A percentile compares a stretch with the other conserved stretches of the same genome.
Conservation (phyloP, 2,113 vertebrate species). For the Mormyrus iriodes region DNA sequence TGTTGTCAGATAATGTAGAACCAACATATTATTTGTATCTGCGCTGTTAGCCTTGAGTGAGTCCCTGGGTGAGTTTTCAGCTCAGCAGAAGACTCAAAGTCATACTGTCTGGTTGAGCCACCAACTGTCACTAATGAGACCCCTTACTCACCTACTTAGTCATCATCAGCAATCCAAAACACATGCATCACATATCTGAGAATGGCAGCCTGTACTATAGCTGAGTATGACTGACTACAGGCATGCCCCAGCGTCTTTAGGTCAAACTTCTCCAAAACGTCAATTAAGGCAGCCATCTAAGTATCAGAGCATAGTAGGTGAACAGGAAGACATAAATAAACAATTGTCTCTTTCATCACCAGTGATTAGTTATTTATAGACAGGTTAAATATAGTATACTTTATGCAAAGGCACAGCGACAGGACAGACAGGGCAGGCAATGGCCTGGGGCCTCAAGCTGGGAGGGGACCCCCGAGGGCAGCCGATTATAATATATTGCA, state of each 20-base stretch:
- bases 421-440: not conserved
- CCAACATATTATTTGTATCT: not conserved
- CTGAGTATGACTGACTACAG: not conserved
- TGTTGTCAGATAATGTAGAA: not conserved
- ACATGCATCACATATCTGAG: not conserved
- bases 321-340: not conserved
- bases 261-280: not conserved
- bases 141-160: not conserved
- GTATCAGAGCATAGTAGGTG: not conserved
- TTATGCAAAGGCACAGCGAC: not conserved
- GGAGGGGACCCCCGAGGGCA: too few relatives aligned
- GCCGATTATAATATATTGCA: too few relatives aligned
- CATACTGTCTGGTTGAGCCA: not conserved
- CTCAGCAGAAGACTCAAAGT: not conserved
- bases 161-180: not conserved
- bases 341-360: not conserved
- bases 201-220: not conserved
- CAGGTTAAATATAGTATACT: not conserved
- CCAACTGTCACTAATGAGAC: not conserved
- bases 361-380: not conserved
- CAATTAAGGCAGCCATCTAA: not conserved
- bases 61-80: not conserved
- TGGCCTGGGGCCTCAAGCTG: not conserved
- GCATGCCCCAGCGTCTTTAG: not conserved
- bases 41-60: not conserved